Evolutionary conservation across 2,113 vertebrate genomes (phyloP).

Genomic region (Periophthalmodon schlosseri): DNA sequence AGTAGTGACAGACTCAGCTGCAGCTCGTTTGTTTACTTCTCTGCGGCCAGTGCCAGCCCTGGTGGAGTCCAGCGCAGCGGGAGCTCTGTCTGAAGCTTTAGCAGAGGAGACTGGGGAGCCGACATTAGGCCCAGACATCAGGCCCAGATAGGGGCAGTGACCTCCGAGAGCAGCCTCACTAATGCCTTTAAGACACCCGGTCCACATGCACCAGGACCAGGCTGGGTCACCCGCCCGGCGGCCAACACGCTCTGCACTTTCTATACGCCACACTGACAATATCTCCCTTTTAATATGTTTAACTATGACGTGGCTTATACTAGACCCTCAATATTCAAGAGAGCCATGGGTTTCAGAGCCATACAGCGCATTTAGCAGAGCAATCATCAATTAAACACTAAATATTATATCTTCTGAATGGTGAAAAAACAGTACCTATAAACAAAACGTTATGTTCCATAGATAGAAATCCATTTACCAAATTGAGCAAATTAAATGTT

Average conservation of each 20-base stretch:
- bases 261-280: constrained; percentile 42
- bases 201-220: constrained; percentile 41
- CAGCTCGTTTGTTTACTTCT: constrained; percentile 46
- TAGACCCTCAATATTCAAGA: too few species aligned
- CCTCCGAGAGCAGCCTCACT: constrained; percentile 54
- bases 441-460: too few species aligned
- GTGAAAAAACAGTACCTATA: too few species aligned
- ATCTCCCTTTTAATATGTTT: neutral
- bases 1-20: constrained; percentile 31
- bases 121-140: constrained; percentile 68
- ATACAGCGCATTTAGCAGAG: too few species aligned
- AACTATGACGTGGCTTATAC: too few species aligned
- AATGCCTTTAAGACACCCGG: constrained; percentile 51
- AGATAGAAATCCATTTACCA: too few species aligned
- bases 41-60: constrained; percentile 46
- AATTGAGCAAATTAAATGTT: too few species aligned
- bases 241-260: neutral
- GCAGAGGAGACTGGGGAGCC: constrained; percentile 66
- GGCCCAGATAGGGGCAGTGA: constrained; percentile 62
- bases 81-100: constrained; percentile 57
- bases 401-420: too few species aligned
- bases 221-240: neutral
- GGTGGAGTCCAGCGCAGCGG: constrained; percentile 52
- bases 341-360: too few species aligned
- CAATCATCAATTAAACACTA: too few species aligned